phyloP scores from a whole-genome alignment of 2,113 vertebrate species.

The Sinocyclocheilus rhinocerous region DNA sequence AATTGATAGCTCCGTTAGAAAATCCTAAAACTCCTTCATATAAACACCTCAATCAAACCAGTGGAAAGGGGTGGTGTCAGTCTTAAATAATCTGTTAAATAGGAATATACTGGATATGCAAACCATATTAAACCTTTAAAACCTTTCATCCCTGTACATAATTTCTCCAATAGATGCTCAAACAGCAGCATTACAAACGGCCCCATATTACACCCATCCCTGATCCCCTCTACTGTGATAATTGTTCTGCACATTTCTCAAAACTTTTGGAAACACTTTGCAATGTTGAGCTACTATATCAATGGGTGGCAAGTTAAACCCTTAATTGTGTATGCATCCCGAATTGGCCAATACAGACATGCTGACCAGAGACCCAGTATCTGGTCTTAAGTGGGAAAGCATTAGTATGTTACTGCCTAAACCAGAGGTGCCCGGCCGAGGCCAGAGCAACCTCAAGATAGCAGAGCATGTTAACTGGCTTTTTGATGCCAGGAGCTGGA shows the following conservation, averaged over 20 bases:
- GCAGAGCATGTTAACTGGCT: conserved; percentile 28
- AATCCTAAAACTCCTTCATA: neutral
- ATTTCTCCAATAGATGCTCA: neutral
- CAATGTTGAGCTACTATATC: neutral
- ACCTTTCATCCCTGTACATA: neutral
- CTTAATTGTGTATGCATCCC: conserved; percentile 17
- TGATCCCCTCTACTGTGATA: neutral
- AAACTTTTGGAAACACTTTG: neutral
- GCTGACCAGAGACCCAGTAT: conserved; percentile 38
- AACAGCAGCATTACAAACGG: neutral
- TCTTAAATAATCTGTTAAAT: neutral
- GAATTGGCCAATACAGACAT: conserved; percentile 17
- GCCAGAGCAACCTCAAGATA: conserved; percentile 1
- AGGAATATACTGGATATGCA: neutral
- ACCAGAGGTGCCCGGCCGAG: neutral
- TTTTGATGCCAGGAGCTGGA: conserved; percentile 24
- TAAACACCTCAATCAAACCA: neutral
- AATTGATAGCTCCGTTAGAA: neutral
- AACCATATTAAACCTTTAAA: neutral
- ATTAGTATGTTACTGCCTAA: conserved; percentile 10
- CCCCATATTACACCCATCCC: neutral
- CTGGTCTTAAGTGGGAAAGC: conserved; percentile 18
- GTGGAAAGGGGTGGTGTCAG: neutral
- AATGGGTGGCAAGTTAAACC: conserved; percentile 30
- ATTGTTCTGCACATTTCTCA: neutral